A percentile compares a stretch with the other conserved stretches of the same genome.
Evolutionary conservation across 2,797 vertebrate genomes (phyloP).

Genomic region (Tragopan temminckii): DNA sequence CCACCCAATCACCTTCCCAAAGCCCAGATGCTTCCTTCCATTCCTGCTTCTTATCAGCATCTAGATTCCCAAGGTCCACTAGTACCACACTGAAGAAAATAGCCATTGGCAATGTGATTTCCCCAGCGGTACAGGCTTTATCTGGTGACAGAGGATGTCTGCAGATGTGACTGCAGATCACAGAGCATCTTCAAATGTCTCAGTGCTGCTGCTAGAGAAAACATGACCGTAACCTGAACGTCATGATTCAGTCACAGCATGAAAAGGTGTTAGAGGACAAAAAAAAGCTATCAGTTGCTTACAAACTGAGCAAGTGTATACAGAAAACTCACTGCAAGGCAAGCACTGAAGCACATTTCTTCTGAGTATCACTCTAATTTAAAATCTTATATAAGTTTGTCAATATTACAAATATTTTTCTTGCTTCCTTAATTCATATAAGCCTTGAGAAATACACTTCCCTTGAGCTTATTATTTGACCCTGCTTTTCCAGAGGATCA

Average conservation of each 20-base stretch:
- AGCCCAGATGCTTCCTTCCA: rapidly evolving
- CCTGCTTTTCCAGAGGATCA: background rate
- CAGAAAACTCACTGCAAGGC: background rate
- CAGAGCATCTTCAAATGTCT: background rate
- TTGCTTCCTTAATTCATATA: background rate
- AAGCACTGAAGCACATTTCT: background rate
- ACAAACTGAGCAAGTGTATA: background rate
- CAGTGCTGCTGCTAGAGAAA: background rate
- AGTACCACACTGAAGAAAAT: background rate
- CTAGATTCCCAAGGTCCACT: background rate
- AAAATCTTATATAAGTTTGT: background rate
- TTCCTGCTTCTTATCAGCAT: background rate
- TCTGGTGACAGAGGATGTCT: background rate
- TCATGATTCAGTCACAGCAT: background rate
- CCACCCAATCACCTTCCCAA: background rate
- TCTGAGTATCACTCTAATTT: background rate
- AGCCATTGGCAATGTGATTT: rapidly evolving
- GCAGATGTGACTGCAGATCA: background rate
- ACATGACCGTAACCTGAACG: background rate
- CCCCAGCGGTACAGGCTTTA: background rate
- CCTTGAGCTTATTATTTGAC: background rate
- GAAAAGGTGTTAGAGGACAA: background rate
- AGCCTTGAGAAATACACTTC: background rate
- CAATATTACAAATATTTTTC: background rate
- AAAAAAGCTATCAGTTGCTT: background rate